Base-by-base conservation (phyloP, 2,797 vertebrate genomes). In the Poeciliopsis turneri region DNA sequence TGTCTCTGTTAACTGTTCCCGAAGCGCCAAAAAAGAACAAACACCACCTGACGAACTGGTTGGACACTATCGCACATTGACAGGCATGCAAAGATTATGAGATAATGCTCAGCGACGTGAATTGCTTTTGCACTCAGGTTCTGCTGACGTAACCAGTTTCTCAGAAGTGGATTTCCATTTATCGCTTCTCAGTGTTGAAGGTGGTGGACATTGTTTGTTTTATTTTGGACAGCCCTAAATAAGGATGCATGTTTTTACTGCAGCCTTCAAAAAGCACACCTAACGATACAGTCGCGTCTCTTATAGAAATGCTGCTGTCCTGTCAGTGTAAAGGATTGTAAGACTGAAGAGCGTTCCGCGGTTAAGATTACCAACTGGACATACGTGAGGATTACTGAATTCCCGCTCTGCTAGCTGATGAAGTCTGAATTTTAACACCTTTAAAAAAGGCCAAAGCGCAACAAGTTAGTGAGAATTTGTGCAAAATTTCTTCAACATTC, bases 41-140 rank as follows among this genome's bases (percentile, higher is more conserved):
- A 51, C 20, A 51, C 2, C 47, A 75, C 84, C 74, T 36, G 88
- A 89, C 82, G 76, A 90, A 89, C 92, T 82, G 92, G 90, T 93
- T 92, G 46, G 73, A 79, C 78, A 53, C 69, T 5, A 39, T 39
- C 57, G 78, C 76, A 41, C 72, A 71, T 45, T 43, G 80, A 87
- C 86, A 78, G 64, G 61, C 72, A 59, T 43, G 78, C 80, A 82
- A 23, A 51, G 87, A 92, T 88, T 81, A 75, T 43, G 76, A 72
- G 88, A 92, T 88, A 87, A 84, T 51, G 13, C 33, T 80, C 74
- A 18, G 75, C 3, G 43, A 72, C 75, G 79, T 82, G 71, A 86
- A 86, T 80, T 70, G 49, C 77, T 76, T 86, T 64, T 74, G 43
- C 15, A 41, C 59, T 28, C 41, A 3, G n/a, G 16, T 36, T 72